A percentile compares a stretch with the other conserved stretches of the same genome.
These are phyloP conservation scores for Drosophila watanabei DNA, from an alignment of 1,140 invertebrate species.

Conservation along the genomic window DNA sequence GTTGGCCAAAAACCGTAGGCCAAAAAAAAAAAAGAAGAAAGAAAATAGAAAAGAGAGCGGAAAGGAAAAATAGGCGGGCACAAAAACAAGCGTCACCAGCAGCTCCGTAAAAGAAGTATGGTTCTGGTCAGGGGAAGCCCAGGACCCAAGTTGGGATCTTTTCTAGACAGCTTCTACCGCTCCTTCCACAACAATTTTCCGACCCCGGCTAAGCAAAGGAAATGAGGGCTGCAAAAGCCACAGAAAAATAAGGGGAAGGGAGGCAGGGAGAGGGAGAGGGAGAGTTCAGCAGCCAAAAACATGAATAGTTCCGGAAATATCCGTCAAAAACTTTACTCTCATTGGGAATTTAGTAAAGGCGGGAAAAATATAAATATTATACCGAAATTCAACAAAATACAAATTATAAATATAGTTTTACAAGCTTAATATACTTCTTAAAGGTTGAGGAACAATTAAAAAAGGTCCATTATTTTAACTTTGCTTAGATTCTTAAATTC, in stretches of 20 bases:
- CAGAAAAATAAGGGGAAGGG: conserved; percentile 10
- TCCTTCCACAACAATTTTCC: not conserved
- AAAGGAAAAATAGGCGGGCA: conserved; percentile 44
- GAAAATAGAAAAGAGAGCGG: not conserved
- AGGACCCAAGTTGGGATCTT: conserved; percentile 31
- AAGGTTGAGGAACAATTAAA: not conserved
- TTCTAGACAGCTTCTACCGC: conserved; percentile 40
- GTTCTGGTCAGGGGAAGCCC: conserved; percentile 32
- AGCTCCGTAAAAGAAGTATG: conserved; percentile 39
- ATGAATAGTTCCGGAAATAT: conserved; percentile 18
- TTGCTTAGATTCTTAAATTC: not conserved
- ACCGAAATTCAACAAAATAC: not conserved
- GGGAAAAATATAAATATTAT: not conserved
- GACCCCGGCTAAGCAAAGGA: conserved; percentile 7
- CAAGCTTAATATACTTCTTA: not conserved
- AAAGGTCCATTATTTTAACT: not conserved
- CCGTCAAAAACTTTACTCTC: conserved; percentile 12
- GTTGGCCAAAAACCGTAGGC: conserved; percentile 66
- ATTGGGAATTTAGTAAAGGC: not conserved
- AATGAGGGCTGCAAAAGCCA: conserved; percentile 23
- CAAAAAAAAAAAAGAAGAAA: conserved; percentile 17
- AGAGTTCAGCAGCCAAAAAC: not conserved
- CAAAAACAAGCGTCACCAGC: conserved; percentile 47
- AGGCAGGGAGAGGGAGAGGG: not conserved
- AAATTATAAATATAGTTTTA: not conserved